Percentiles rank a stretch among this genome's conserved stretches.
Conservation (phyloP, 2,888 invertebrate species). For the Hemistola chrysoprasaria region DNA sequence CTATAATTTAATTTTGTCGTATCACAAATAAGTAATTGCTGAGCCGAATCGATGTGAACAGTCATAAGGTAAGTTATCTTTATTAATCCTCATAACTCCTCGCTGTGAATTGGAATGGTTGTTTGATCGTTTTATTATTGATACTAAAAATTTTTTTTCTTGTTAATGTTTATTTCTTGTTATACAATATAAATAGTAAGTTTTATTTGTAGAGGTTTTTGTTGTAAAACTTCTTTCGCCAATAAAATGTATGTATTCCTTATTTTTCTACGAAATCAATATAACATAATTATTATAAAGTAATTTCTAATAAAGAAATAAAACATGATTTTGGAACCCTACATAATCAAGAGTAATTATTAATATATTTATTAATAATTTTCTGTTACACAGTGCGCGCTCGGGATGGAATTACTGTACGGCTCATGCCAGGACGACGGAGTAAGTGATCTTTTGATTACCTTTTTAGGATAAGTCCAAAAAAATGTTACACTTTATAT, state of each 20-base stretch:
- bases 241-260: too few relatives aligned
- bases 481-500: neutral
- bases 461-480: too few relatives aligned
- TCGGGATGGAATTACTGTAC: slow-evolving; percentile 75
- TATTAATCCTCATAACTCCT: slow-evolving; percentile 44
- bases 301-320: too few relatives aligned
- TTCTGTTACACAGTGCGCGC: slow-evolving; percentile 66
- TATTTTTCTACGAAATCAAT: slow-evolving; percentile 4
- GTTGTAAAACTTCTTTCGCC: too few relatives aligned
- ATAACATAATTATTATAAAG: too few relatives aligned
- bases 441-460: slow-evolving; percentile 66
- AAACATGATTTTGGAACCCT: too few relatives aligned
- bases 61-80: slow-evolving; percentile 29
- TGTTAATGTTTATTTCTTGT: slow-evolving; percentile 6
- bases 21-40: neutral
- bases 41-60: slow-evolving; percentile 1
- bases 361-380: too few relatives aligned
- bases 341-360: too few relatives aligned
- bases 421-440: slow-evolving; percentile 75
- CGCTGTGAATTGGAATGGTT: slow-evolving; percentile 57
- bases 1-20: too few relatives aligned
- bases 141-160: slow-evolving; percentile 14
- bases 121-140: slow-evolving; percentile 29
- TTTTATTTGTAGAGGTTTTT: too few relatives aligned
- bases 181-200: too few relatives aligned